Evolutionary conservation across 2,888 invertebrate genomes (phyloP).

Genomic region (Drosophila emarginata): DNA sequence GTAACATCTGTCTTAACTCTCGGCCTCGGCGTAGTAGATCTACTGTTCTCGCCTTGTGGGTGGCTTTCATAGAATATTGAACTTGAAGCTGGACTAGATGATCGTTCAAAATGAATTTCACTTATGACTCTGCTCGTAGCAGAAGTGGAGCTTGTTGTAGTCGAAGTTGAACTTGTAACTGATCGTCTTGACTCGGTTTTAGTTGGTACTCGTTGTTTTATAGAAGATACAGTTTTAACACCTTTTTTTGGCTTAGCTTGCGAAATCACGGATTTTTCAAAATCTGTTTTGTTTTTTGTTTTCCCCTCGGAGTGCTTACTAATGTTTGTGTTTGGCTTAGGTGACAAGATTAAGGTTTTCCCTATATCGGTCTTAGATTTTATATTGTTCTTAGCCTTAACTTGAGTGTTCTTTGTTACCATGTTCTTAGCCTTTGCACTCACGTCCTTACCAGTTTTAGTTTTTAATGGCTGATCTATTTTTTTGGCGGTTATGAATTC

Average conservation of each 20-base stretch:
- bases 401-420: constrained; percentile 18
- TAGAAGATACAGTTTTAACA: constrained; percentile 19
- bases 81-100: constrained; percentile 65
- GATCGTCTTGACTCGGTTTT: constrained; percentile 65
- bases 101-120: constrained; percentile 70
- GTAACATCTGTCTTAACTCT: constrained; percentile 77
- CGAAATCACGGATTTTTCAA: constrained; percentile 15
- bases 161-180: constrained; percentile 65
- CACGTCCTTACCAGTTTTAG: neutral
- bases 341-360: constrained; percentile 9
- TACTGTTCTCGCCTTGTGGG: constrained; percentile 66
- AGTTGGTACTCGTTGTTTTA: constrained; percentile 26
- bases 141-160: constrained; percentile 61
- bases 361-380: constrained; percentile 35
- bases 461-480: neutral
- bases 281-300: constrained; percentile 27
- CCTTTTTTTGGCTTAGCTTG: constrained; percentile 29
- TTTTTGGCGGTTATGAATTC: constrained; percentile 21
- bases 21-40: constrained; percentile 68
- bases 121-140: constrained; percentile 68
- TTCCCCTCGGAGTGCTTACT: neutral
- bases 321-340: constrained; percentile 21
- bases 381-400: constrained; percentile 21
- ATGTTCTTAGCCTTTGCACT: constrained; percentile 7
- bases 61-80: constrained; percentile 72